phyloP scores from a whole-genome alignment of 2,797 vertebrate genomes.

The Pogonophryne albipinna region DNA sequence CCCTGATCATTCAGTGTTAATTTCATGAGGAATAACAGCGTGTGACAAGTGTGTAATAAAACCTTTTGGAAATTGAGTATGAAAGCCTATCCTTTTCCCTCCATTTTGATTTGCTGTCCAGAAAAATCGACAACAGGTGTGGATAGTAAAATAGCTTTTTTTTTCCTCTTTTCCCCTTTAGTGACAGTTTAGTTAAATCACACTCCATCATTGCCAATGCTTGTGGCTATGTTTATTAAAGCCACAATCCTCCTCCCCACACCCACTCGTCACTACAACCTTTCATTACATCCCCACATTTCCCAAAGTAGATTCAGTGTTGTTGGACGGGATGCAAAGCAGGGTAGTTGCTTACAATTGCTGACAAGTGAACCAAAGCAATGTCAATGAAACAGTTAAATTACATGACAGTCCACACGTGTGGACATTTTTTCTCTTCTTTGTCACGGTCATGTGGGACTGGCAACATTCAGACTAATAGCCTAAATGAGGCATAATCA shows the following conservation, averaged over 20 bases:
- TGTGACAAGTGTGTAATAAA: too few relatives aligned
- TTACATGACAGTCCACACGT: background rate
- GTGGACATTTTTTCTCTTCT: background rate
- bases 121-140: too few relatives aligned
- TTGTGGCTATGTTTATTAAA: background rate
- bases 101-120: too few relatives aligned
- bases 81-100: too few relatives aligned
- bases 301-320: slow-evolving; percentile 56
- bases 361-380: too few relatives aligned
- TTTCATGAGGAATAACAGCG: too few relatives aligned
- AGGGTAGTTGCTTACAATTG: slow-evolving; percentile 2
- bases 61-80: too few relatives aligned
- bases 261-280: background rate
- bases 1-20: too few relatives aligned
- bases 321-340: slow-evolving; percentile 54
- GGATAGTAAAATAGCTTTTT: too few relatives aligned
- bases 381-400: too few relatives aligned
- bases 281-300: slow-evolving; percentile 37
- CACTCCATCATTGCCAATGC: background rate
- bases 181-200: background rate
- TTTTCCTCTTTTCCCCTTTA: too few relatives aligned
- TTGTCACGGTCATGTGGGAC: slow-evolving; percentile 7
- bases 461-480: background rate
- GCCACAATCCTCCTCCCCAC: background rate
- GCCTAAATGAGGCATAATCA: slow-evolving; percentile 21